Base-by-base conservation (phyloP, 2,888 invertebrate species). In the Synanthedon myopaeformis region DNA sequence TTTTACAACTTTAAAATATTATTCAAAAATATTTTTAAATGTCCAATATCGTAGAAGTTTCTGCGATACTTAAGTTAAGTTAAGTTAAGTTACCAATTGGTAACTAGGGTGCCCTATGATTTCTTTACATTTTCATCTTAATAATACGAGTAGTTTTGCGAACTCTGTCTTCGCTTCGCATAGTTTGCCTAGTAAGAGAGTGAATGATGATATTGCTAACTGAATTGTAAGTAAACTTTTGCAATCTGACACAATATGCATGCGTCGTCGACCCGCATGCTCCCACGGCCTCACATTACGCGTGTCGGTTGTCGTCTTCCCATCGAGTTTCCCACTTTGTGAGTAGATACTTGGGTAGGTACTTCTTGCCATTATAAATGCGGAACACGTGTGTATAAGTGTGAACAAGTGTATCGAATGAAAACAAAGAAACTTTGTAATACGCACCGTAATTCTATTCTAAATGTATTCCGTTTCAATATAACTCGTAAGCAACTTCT, bases 231-330 rank as follows among this genome's bases (percentile, higher is more conserved):
- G 35, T 23, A 23, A 12, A 35, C n/a, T 35, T 13, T 17, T 52
- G 42, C 17, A 52, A 49, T 55, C 6, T 57, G 61, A 62, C 58
- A 59, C 59, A 57, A 54, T 49, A 53, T 56, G 53, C 55, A 59
- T 56, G 53, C 55, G 59, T 57, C 58, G 67, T 35, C 35, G 35
- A 35, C 75, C 79, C 79, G 80, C 78, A 82, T 80, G 67, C 67
- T 84, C 82, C 74, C 82, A 82, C 82, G 82, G 72, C 75, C 70
- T 81, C 79, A 72, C 72, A 53, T 42, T 49, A 49, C 49, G 49
- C 35, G 35, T 35, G 35, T 35, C 35, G 35, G 35, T 35, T 49
- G 59, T 60, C 62, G 61, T 62, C 67, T 66, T 69, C 70, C 67
- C 69, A 68, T 60, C 60, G 55, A 59, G 59, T 51, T 55, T 54